Evolutionary conservation across 2,113 vertebrate species (phyloP).

Genomic region (Coracopsis vasa): DNA sequence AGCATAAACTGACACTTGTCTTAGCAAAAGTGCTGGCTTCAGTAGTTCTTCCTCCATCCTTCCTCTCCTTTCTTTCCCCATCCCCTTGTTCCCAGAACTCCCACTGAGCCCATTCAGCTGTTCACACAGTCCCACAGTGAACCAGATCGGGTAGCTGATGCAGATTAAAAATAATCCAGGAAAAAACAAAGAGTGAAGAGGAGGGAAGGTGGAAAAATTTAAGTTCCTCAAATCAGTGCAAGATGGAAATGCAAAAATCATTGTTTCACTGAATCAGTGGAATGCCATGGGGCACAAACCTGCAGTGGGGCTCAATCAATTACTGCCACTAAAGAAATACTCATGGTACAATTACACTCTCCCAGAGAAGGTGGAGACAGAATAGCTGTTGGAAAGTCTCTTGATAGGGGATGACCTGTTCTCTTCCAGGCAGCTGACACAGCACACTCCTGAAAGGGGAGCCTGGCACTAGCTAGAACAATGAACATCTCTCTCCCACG

Average conservation of each 20-base stretch:
- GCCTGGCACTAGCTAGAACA: conserved; percentile 31
- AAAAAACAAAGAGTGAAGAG: conserved; percentile 52
- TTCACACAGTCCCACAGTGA: conserved; percentile 60
- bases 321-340: neutral
- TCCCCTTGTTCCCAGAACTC: conserved; percentile 43
- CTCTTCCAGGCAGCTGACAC: conserved; percentile 42
- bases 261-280: neutral
- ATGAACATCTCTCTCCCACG: conserved; percentile 30
- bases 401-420: conserved; percentile 28
- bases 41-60: conserved; percentile 2
- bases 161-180: conserved; percentile 60
- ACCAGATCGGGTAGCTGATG: conserved; percentile 21
- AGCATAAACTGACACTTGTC: neutral
- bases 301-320: neutral
- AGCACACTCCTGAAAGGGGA: conserved; percentile 14
- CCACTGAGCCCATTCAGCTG: conserved; percentile 61
- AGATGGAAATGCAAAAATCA: neutral
- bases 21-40: neutral
- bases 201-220: conserved; percentile 26
- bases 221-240: neutral
- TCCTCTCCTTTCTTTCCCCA: neutral
- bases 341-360: neutral
- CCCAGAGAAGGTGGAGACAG: neutral
- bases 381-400: conserved; percentile 15
- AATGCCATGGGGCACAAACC: neutral